Evolutionary conservation across 2,797 vertebrate genomes (phyloP).

Genomic region (Pangasius krempfi): DNA sequence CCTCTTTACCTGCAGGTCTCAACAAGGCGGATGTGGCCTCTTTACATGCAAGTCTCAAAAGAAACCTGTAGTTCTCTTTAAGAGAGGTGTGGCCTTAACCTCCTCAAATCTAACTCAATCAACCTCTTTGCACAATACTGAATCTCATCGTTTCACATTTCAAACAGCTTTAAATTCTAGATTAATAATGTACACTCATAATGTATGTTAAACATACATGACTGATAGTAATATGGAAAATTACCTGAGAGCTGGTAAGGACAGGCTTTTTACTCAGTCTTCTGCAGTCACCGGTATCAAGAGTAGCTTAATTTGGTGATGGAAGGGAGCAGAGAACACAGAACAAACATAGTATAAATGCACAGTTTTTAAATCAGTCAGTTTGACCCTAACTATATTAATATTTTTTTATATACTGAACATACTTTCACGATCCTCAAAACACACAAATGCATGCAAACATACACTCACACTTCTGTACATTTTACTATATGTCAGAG

Average conservation of each 20-base stretch:
- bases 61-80: not conserved
- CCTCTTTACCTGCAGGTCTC: not conserved
- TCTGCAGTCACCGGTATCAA: constrained; percentile 92
- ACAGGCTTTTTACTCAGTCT: constrained; percentile 88
- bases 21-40: not conserved
- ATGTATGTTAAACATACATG: not conserved
- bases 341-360: not conserved
- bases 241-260: constrained; percentile 93
- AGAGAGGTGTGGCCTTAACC: not conserved
- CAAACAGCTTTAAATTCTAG: not conserved
- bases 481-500: not conserved
- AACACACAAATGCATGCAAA: not conserved
- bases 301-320: constrained; percentile 78
- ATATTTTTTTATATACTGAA: not conserved
- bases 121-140: not conserved
- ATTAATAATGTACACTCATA: not conserved
- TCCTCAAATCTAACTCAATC: not conserved
- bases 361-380: not conserved
- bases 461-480: too few species aligned
- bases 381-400: not conserved
- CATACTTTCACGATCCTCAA: not conserved
- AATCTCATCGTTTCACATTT: not conserved
- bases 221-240: not conserved
- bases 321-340: constrained; percentile 35
- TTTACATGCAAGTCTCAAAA: not conserved